Evolutionary conservation across 2,113 vertebrate species (phyloP).

Genomic region (Malaclemys terrapin): DNA sequence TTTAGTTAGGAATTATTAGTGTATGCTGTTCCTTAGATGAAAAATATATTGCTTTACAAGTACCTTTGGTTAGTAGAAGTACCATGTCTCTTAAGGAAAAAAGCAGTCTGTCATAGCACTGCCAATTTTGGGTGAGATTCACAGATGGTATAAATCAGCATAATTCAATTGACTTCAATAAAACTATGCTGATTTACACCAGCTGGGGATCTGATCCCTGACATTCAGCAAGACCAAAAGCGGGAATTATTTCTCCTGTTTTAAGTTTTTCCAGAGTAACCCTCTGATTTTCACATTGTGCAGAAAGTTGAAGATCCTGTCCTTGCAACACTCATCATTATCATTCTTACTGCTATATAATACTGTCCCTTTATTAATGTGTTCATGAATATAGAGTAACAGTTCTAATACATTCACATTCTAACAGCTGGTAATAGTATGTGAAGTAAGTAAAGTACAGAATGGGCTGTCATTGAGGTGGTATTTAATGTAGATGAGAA

Average conservation of each 20-base stretch:
- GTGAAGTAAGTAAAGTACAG: slow-evolving; percentile 23
- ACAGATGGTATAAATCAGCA: neutral
- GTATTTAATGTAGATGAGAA: neutral
- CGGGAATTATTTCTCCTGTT: neutral
- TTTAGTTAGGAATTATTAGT: neutral
- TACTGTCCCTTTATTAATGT: neutral
- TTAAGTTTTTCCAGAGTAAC: neutral
- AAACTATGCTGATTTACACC: neutral
- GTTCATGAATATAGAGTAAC: slow-evolving; percentile 34
- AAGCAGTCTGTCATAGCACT: neutral
- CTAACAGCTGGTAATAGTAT: neutral
- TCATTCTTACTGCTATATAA: neutral
- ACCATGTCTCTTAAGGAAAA: neutral
- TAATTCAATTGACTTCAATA: neutral
- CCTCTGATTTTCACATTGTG: slow-evolving; percentile 10
- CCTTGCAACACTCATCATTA: neutral
- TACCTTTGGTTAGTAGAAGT: neutral
- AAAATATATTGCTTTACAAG: neutral
- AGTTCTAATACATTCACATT: neutral
- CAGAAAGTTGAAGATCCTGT: neutral
- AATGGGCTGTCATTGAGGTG: slow-evolving; percentile 13
- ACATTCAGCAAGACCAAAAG: neutral
- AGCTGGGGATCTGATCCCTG: neutral
- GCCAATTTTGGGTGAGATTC: neutral
- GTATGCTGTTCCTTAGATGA: neutral